A percentile compares a stretch with the other conserved stretches of the same genome.
These are phyloP conservation scores for Furcula furcula DNA, from an alignment of 2,888 invertebrate genomes.

Conservation along the genomic window DNA sequence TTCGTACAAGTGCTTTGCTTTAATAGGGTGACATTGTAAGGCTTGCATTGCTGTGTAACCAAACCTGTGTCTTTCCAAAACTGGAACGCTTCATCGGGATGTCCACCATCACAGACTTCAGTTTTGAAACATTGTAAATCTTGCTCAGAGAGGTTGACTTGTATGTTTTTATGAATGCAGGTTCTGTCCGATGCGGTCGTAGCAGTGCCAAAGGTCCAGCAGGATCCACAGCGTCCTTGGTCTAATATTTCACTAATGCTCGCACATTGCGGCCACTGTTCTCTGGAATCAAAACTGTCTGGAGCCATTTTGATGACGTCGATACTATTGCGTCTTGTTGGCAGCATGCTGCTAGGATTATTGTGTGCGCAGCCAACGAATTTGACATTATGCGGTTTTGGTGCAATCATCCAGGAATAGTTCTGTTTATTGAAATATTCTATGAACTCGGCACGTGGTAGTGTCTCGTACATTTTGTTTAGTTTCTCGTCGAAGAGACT, in stretches of 20 bases:
- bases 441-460: background rate
- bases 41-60: slow-evolving; percentile 14
- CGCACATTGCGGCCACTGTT: background rate
- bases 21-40: too few species aligned
- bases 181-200: slow-evolving; percentile 11
- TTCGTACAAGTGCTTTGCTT: background rate
- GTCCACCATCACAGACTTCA: background rate
- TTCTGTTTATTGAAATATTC: background rate
- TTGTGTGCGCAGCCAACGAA: background rate
- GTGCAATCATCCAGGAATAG: background rate
- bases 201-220: background rate
- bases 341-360: too few species aligned
- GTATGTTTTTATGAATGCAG: slow-evolving; percentile 14
- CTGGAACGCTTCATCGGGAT: accelerated
- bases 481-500: background rate
- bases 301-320: background rate
- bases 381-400: background rate
- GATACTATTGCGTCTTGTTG: background rate
- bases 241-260: background rate
- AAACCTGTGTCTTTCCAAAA: slow-evolving; percentile 8
- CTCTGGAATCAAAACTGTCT: background rate
- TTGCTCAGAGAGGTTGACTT: slow-evolving; percentile 14
- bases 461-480: background rate
- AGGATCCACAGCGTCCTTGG: background rate
- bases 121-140: slow-evolving; percentile 6